phyloP scores from a whole-genome alignment of 2,888 invertebrate species.

The Eristalis pertinax region DNA sequence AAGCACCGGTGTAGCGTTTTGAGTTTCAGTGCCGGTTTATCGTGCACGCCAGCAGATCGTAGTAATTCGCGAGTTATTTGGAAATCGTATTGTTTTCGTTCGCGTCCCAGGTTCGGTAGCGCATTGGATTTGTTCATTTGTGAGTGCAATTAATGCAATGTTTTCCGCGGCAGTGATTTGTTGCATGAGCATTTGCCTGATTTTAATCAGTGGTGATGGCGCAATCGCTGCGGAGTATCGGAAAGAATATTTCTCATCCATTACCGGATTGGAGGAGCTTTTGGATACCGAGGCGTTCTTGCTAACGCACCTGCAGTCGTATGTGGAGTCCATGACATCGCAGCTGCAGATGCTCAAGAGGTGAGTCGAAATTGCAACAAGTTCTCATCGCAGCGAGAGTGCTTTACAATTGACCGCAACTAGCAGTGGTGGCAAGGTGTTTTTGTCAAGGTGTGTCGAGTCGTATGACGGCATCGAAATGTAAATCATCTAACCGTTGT shows the following conservation, averaged over 20 bases:
- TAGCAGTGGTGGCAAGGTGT: background rate
- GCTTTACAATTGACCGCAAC: background rate
- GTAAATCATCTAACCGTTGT: background rate
- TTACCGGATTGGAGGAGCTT: slow-evolving; percentile 77
- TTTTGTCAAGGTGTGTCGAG: background rate
- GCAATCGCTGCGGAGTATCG: background rate
- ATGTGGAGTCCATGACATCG: slow-evolving; percentile 75
- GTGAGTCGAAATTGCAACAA: slow-evolving; percentile 70
- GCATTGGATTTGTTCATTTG: background rate
- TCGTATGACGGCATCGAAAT: background rate
- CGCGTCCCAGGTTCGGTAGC: slow-evolving; percentile 6
- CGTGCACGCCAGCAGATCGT: slow-evolving; percentile 8
- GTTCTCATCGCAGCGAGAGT: background rate
- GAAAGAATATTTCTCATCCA: slow-evolving; percentile 77
- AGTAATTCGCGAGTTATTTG: slow-evolving; percentile 30
- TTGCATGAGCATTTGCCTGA: slow-evolving; percentile 13
- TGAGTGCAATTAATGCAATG: slow-evolving; percentile 44
- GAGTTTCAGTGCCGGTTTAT: slow-evolving; percentile 32
- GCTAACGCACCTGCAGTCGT: slow-evolving; percentile 76
- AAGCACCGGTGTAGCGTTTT: slow-evolving; percentile 41
- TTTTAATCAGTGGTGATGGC: slow-evolving; percentile 18
- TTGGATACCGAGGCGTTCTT: slow-evolving; percentile 76
- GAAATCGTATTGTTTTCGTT: slow-evolving; percentile 7
- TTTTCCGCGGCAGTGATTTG: slow-evolving; percentile 9
- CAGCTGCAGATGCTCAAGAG: slow-evolving; percentile 76